These are phyloP conservation scores for Urechis unicinctus DNA, from an alignment of 2,888 invertebrate genomes.

Conservation along the genomic window DNA sequence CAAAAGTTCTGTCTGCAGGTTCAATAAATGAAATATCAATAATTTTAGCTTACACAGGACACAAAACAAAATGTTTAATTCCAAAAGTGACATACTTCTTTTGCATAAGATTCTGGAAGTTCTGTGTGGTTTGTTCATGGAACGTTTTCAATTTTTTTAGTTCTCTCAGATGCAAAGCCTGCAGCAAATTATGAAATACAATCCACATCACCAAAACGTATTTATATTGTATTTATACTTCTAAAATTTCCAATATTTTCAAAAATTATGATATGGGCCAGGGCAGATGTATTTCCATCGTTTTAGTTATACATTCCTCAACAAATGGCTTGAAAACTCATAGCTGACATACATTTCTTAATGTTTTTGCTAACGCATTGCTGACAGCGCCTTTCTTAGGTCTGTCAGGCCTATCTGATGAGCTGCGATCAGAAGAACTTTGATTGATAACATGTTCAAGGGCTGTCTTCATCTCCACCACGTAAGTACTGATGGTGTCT, in stretches of 20 bases:
- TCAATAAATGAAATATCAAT: not conserved
- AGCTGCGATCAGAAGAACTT: slow-evolving; percentile 37
- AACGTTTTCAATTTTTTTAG: slow-evolving; percentile 56
- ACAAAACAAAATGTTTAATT: too few relatives aligned
- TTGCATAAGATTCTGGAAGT: slow-evolving; percentile 55
- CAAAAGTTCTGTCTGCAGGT: slow-evolving; percentile 57
- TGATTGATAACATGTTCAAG: slow-evolving; percentile 58
- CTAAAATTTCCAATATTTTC: too few relatives aligned
- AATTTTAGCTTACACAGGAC: not conserved
- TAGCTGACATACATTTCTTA: slow-evolving; percentile 49
- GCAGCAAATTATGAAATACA: slow-evolving; percentile 21
- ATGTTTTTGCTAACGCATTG: slow-evolving; percentile 49
- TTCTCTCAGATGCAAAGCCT: slow-evolving; percentile 57
- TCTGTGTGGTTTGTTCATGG: slow-evolving; percentile 57
- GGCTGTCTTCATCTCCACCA: slow-evolving; percentile 59
- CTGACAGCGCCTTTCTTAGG: slow-evolving; percentile 42
- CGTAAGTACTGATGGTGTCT: slow-evolving; percentile 58
- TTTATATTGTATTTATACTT: too few relatives aligned
- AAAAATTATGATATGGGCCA: too few relatives aligned
- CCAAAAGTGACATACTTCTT: slow-evolving; percentile 56
- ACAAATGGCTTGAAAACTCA: not conserved
- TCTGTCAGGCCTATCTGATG: slow-evolving; percentile 26
- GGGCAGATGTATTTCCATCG: too few relatives aligned
- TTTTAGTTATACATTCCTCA: too few relatives aligned
- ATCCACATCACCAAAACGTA: not conserved